Evolutionary conservation across 2,888 invertebrate species (phyloP).

Genomic region (Syrista parreyssii): DNA sequence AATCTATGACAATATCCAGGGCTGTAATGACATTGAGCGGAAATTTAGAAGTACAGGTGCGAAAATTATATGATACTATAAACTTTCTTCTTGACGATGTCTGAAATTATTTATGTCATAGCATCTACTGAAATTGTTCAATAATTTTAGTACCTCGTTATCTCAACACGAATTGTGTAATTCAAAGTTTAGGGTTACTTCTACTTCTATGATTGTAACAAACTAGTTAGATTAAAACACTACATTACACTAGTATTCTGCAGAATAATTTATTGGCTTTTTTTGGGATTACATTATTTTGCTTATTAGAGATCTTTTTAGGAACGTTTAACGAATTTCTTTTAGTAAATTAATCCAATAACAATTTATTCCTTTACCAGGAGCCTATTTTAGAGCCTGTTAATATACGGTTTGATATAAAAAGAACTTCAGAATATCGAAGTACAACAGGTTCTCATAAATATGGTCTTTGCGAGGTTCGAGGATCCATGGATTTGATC

Average conservation of each 20-base stretch:
- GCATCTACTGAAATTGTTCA: neutral
- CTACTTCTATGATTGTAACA: too few species aligned
- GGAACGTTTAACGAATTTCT: too few species aligned
- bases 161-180: neutral
- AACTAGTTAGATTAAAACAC: too few species aligned
- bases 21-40: constrained; percentile 81
- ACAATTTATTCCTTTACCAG: constrained; percentile 52
- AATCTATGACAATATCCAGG: constrained; percentile 75
- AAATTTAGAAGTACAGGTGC: constrained; percentile 78
- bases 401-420: constrained; percentile 78
- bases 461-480: constrained; percentile 70
- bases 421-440: constrained; percentile 71
- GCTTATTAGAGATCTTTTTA: too few species aligned
- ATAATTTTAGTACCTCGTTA: neutral
- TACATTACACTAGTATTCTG: too few species aligned
- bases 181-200: neutral
- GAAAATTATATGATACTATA: constrained; percentile 10
- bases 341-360: too few species aligned
- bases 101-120: neutral
- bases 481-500: constrained; percentile 75
- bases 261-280: too few species aligned
- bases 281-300: too few species aligned
- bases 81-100: neutral
- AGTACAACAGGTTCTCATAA: constrained; percentile 48
- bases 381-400: constrained; percentile 83